phyloP scores from a whole-genome alignment of 2,888 invertebrate species.

The Dicyrtomina minuta region DNA sequence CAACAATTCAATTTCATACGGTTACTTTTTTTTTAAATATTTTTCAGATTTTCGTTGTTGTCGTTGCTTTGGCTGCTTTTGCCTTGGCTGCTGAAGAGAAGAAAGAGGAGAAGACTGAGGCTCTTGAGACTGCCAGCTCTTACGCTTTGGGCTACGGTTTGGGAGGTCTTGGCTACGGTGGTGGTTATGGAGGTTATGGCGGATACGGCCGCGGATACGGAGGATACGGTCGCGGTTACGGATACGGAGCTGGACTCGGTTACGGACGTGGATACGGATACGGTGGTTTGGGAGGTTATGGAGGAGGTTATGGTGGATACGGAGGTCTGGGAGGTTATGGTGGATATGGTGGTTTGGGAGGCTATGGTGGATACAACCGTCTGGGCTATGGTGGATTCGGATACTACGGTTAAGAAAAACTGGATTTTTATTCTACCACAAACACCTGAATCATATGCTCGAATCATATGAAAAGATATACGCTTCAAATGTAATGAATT shows the following conservation, averaged over 20 bases:
- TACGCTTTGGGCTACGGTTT: conserved; percentile 7
- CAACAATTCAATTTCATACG: background rate
- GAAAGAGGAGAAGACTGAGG: conserved; percentile 11
- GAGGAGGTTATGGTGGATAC: background rate
- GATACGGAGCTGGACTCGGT: background rate
- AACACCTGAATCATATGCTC: too few relatives aligned
- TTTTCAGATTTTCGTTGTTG: conserved; percentile 8
- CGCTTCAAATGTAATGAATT: too few relatives aligned
- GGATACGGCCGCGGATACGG: background rate
- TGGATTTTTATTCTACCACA: background rate
- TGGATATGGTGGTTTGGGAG: too few relatives aligned
- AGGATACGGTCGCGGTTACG: background rate
- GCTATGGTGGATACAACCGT: background rate
- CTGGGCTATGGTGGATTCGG: conserved; percentile 3
- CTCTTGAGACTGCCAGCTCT: background rate
- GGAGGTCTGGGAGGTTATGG: too few relatives aligned
- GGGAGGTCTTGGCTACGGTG: background rate
- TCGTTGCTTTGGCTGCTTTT: conserved; percentile 1
- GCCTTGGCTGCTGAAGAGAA: conserved; percentile 12
- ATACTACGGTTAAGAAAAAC: background rate
- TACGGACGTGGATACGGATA: background rate
- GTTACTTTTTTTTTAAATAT: background rate
- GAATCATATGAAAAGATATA: too few relatives aligned
- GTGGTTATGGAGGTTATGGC: conserved; percentile 6
- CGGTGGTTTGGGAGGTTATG: background rate